A percentile compares a stretch with the other conserved stretches of the same genome.
Evolutionary conservation across 2,888 invertebrate species (phyloP).

Genomic region (Limnephilus lunatus): DNA sequence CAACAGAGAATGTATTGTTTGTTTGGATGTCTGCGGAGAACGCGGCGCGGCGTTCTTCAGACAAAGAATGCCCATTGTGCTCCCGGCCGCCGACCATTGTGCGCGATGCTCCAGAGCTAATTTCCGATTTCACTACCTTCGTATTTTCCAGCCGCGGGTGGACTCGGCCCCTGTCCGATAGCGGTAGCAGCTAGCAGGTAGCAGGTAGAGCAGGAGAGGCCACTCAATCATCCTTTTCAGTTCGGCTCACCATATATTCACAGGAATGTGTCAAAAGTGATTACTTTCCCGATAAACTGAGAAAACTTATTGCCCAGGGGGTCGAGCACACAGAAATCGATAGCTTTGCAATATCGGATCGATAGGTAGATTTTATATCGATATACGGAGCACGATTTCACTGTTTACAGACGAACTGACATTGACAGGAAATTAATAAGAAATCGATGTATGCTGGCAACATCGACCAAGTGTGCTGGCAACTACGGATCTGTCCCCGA

Average conservation of each 20-base stretch:
- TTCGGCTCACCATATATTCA: neutral
- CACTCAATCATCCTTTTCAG: conserved; percentile 5
- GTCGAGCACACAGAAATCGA: too few relatives aligned
- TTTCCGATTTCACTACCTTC: conserved; percentile 45
- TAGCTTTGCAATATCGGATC: too few relatives aligned
- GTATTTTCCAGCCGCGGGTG: conserved; percentile 17
- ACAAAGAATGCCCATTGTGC: conserved; percentile 50
- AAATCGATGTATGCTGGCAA: too few relatives aligned
- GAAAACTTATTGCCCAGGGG: neutral
- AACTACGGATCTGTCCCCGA: too few relatives aligned
- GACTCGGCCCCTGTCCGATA: neutral
- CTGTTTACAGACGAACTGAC: too few relatives aligned
- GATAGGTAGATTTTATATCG: too few relatives aligned
- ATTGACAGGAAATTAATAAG: too few relatives aligned
- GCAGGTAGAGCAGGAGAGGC: too few relatives aligned
- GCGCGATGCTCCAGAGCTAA: conserved; percentile 6
- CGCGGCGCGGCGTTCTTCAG: conserved; percentile 24
- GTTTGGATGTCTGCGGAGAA: conserved; percentile 33
- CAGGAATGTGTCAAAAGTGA: neutral
- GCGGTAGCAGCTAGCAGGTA: neutral
- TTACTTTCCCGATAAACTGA: neutral
- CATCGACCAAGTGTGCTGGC: too few relatives aligned
- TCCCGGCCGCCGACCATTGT: conserved; percentile 16
- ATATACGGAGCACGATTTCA: too few relatives aligned
- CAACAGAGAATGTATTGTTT: conserved; percentile 7